Evolutionary conservation across 1,140 invertebrate species (phyloP), one percentile per base, ranked within the genome.

Genomic region (Rhopalosiphum maidis): DNA sequence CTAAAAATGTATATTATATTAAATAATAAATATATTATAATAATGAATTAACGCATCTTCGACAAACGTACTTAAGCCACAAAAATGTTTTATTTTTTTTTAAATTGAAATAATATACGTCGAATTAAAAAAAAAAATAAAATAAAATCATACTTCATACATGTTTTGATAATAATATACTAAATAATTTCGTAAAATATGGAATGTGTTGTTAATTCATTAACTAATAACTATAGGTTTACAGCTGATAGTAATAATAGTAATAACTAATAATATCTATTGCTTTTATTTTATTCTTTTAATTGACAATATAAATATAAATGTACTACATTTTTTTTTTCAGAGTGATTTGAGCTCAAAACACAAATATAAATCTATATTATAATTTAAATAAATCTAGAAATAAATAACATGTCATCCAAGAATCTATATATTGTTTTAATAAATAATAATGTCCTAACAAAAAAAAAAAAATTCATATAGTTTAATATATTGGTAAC

Each of bases 321-420:
- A 90, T 55, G n/a, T 46, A 54, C 82, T 83, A 93, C n/a, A 91
- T 43, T 91, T 22, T 68, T 68, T 68, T 60, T 60, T 60, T 93
- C 21, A n/a, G 11, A 41, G 35, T 93, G 54, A 55, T 85, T 93
- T 93, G 91, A 93, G 82, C 91, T 55, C 91, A 86, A 93, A 93
- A 83, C 35, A 48, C 48, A 48, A 91, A n/a, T 18, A 68, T 82
- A 91, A 68, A 91, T 60, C 55, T 55, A 55, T 60, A 60, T 90
- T 68, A 68, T 77, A 68, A 68, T 68, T 68, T 91, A 91, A 91
- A 91, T 92, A 85, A 92, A 86, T 93, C 82, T 93, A 93, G 35
- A 93, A 93, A 93, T 93, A 93, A 93, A 93, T 93, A 93, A 93
- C 82, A 93, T 86, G 82, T 93, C 91, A 51, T 93, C 82, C 48